Evolutionary conservation across 2,113 vertebrate species (phyloP).

Genomic region (Festucalex cinctus): DNA sequence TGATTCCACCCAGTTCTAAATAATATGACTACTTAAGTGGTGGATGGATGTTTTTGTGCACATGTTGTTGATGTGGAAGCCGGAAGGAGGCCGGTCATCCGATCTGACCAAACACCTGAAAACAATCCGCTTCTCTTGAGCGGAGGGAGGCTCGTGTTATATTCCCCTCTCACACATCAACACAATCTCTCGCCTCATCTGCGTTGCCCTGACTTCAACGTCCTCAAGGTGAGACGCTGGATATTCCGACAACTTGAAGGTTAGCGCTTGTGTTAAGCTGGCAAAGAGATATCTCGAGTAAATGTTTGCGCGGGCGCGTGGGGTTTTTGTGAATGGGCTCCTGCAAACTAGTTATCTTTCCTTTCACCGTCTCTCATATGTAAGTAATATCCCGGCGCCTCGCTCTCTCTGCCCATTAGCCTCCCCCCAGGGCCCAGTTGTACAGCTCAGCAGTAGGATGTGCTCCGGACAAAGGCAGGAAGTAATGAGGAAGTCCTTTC

Average conservation of each 20-base stretch:
- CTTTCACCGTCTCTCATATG: slow-evolving; percentile 19
- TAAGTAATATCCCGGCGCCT: slow-evolving; percentile 21
- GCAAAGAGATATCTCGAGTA: slow-evolving; percentile 13
- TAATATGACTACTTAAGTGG: background rate
- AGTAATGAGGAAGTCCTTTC: slow-evolving; percentile 77
- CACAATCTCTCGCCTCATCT: slow-evolving; percentile 25
- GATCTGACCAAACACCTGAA: slow-evolving; percentile 52
- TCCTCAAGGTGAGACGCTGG: background rate
- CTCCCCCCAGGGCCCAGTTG: slow-evolving; percentile 47
- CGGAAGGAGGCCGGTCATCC: slow-evolving; percentile 29
- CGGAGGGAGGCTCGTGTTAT: slow-evolving; percentile 32
- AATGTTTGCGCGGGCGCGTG: slow-evolving; percentile 19
- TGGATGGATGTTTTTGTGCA: background rate
- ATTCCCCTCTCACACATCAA: slow-evolving; percentile 30
- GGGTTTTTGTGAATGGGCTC: slow-evolving; percentile 3
- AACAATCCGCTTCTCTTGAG: slow-evolving; percentile 42
- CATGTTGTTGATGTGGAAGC: slow-evolving; percentile 17
- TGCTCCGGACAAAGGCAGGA: slow-evolving; percentile 75
- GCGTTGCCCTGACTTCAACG: slow-evolving; percentile 12
- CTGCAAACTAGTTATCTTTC: slow-evolving; percentile 15
- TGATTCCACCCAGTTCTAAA: background rate
- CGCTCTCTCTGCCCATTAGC: slow-evolving; percentile 11
- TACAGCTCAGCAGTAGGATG: slow-evolving; percentile 65
- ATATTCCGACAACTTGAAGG: slow-evolving; percentile 2
- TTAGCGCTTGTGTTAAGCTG: background rate